These are phyloP conservation scores for Riptortus pedestris DNA, from an alignment of 1,140 invertebrate species.

Conservation along the genomic window DNA sequence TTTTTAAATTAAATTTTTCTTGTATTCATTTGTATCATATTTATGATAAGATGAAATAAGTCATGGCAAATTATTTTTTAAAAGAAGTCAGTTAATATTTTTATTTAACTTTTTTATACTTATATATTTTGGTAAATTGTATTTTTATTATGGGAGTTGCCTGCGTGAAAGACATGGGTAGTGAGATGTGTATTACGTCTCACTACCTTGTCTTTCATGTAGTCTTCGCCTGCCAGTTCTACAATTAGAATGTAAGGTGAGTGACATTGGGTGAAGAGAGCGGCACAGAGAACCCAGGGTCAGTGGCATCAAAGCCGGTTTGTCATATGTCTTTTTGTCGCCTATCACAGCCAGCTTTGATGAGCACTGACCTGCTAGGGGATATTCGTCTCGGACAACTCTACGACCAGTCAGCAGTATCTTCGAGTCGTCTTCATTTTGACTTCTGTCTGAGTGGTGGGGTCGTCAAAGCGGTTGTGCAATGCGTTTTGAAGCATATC, in stretches of 20 bases:
- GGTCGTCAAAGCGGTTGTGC: slow-evolving; percentile 43
- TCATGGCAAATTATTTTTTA: too few relatives aligned
- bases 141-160: too few relatives aligned
- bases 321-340: slow-evolving; percentile 52
- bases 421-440: slow-evolving; percentile 33
- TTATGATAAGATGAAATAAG: too few relatives aligned
- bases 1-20: too few relatives aligned
- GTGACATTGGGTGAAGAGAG: not conserved
- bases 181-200: slow-evolving; percentile 76
- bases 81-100: too few relatives aligned
- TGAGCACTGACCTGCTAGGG: slow-evolving; percentile 46
- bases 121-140: too few relatives aligned
- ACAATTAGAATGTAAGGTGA: slow-evolving; percentile 13
- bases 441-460: not conserved
- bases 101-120: too few relatives aligned
- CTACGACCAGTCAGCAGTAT: slow-evolving; percentile 1
- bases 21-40: too few relatives aligned
- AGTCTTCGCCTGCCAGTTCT: slow-evolving; percentile 31
- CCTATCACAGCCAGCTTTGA: slow-evolving; percentile 81
- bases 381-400: not conserved
- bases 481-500: slow-evolving; percentile 40
- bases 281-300: slow-evolving; percentile 34
- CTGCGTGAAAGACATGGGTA: slow-evolving; percentile 86
- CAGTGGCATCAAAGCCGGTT: slow-evolving; percentile 62
- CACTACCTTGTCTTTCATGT: slow-evolving; percentile 91